Base-by-base conservation (phyloP, 64 coral and sea anemone genomes). In the Exaiptasia diaphana region DNA sequence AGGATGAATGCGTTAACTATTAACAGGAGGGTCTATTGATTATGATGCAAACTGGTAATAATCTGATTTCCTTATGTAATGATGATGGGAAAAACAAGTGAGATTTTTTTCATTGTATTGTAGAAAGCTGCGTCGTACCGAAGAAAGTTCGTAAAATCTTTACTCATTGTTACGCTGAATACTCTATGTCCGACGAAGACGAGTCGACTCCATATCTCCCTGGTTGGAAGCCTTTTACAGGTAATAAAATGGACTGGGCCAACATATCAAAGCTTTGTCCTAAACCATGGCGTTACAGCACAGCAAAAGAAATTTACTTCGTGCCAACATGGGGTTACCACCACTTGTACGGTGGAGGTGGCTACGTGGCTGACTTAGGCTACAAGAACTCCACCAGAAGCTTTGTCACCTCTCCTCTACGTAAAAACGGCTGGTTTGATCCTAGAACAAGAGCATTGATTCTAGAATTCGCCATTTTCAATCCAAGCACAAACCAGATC, bases 281-380 rank as follows among this genome's bases (percentile, higher is more conserved):
- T 2, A 78, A 80, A 10, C 89, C 89, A 15, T 91, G 89, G 89
- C 89, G 89, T 9, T 85, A 91, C 14, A 76, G 64, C 3, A 60
- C 64, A 38, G 52, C 45, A 27, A 34, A 22, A 9, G 73, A 75
- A 5, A 32, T 90, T 5, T 18, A 28, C 8, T 69, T 48, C 30
- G 23, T 7, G 20, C 50, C 50, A 0, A 41, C 80, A 5, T 59
- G 32, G 48, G 89, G 73, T 0, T 38, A 45, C 5, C 70, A 71
- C 49, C 37, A 34, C 5, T 25, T 15, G 12, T 91, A 91, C 56
- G 42, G 68, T n/a, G 81, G 89, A 3, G 89, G 89, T 13, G 89
- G 89, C n/a, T 91, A 91, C 27, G 27, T 63, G 4, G 81, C 89
- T n/a, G 73, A 79, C 20, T 32, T 91, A 4, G 81, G 89, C 2